These are phyloP conservation scores for Cephalotes varians DNA, from an alignment of 2,888 invertebrate genomes.

Conservation along the genomic window DNA sequence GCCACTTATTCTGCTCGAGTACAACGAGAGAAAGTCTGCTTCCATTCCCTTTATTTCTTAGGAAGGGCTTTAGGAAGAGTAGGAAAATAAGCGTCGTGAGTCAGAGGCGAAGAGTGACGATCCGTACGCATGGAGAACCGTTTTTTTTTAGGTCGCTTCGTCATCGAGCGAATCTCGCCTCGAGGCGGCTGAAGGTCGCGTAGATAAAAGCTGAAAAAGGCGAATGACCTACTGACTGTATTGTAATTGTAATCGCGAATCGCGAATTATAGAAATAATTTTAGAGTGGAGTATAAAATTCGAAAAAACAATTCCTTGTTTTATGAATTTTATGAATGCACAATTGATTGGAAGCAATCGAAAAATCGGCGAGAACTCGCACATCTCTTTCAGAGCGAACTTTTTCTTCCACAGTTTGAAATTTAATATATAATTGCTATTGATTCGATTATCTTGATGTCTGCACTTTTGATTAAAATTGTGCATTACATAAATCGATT, in stretches of 20 bases:
- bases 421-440: neutral
- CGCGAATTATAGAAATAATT: neutral
- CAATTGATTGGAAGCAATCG: neutral
- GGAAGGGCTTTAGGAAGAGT: neutral
- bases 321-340: neutral
- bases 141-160: conserved; percentile 55
- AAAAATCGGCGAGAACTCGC: neutral
- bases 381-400: neutral
- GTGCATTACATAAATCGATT: neutral
- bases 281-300: neutral
- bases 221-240: conserved; percentile 13
- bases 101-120: conserved; percentile 42
- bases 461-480: neutral
- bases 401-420: neutral
- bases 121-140: conserved; percentile 17
- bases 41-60: conserved; percentile 18
- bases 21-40: conserved; percentile 86
- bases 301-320: neutral
- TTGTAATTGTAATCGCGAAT: neutral
- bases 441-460: neutral
- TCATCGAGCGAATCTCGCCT: conserved; percentile 33
- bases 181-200: conserved; percentile 28
- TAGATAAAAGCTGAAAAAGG: conserved; percentile 43
- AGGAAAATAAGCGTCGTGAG: conserved; percentile 53
- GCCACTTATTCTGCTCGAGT: conserved; percentile 89